These are phyloP conservation scores for Ophraella communa DNA, from an alignment of 2,888 invertebrate genomes.

Conservation along the genomic window DNA sequence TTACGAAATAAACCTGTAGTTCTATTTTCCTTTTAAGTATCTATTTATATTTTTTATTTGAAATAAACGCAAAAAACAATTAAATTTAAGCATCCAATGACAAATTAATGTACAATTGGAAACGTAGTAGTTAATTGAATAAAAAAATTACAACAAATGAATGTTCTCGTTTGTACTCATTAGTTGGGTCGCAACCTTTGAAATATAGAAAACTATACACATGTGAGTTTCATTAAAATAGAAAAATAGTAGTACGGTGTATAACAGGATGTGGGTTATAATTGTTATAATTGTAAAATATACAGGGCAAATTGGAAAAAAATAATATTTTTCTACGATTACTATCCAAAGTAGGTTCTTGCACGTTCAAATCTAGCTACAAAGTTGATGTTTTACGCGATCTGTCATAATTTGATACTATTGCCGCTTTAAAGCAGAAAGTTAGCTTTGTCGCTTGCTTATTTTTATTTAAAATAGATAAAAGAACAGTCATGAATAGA, in stretches of 20 bases:
- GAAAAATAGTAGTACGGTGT: neutral
- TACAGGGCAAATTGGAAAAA: neutral
- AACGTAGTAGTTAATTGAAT: neutral
- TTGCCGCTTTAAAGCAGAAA: no score
- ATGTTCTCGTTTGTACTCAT: neutral
- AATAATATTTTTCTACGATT: no score
- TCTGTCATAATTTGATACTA: no score
- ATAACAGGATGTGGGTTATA: neutral
- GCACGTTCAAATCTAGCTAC: no score
- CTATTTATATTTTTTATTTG: neutral
- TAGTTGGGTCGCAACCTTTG: neutral
- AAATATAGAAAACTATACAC: neutral
- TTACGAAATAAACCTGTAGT: no score
- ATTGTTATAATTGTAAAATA: neutral
- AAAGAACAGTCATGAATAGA: no score
- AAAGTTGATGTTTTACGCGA: no score
- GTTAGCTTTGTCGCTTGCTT: no score
- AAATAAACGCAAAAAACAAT: neutral
- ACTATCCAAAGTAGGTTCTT: no score
- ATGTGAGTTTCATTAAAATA: neutral
- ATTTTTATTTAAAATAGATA: no score
- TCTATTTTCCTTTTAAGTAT: no score
- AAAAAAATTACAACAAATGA: neutral
- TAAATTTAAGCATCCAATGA: neutral
- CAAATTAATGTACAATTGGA: neutral